Base-by-base conservation (phyloP, 92 coral and sea anemone genomes). In the Zoanthus gigantus region DNA sequence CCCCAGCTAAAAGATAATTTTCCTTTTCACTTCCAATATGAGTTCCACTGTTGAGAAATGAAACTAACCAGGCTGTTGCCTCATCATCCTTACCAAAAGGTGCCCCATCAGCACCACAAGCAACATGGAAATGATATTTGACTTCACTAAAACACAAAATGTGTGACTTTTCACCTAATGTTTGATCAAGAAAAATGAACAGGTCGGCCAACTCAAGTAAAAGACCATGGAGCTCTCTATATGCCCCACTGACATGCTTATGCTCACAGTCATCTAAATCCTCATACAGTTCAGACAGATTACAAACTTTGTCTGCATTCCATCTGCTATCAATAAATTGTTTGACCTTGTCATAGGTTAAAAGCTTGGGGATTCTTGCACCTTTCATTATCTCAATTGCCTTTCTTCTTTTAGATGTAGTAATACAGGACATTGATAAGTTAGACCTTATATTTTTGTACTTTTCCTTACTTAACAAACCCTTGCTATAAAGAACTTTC, bases 81-180 rank as follows among this genome's bases (percentile, higher is more conserved):
- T 72, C 63, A 18, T 83, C 78, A n/a, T 31, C 37, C 68, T 71
- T 54, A n/a, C 92, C 84, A 14, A 83, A 89, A 42, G 92, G 92
- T 32, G 87, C 82, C 56, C 91, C 86, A 60, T 85, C 92, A 18
- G 93, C 93, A 42, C 93, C 93, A 76, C 85, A 61, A 28, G 90
- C 90, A 74, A 90, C 72, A 44, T 76, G 76, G 65, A 90, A 90
- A 44, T 90, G 90, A 74, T 90, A 86, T 32, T 69, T 87, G 50
- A 42, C 88, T 12, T 48, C 65, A 52, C 84, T 60, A 85, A 90
- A 90, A 90, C 80, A 73, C 50, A 77, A 74, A 71, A 90, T 37
- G 74, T 84, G 88, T 45, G 87, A 85, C 53, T 90, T 87, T 68
- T 82, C 83, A 30, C 90, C 90, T 34, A 85, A 79, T 14, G 89